Conservation (phyloP, 2,888 invertebrate species). For the Hyles lineata region DNA sequence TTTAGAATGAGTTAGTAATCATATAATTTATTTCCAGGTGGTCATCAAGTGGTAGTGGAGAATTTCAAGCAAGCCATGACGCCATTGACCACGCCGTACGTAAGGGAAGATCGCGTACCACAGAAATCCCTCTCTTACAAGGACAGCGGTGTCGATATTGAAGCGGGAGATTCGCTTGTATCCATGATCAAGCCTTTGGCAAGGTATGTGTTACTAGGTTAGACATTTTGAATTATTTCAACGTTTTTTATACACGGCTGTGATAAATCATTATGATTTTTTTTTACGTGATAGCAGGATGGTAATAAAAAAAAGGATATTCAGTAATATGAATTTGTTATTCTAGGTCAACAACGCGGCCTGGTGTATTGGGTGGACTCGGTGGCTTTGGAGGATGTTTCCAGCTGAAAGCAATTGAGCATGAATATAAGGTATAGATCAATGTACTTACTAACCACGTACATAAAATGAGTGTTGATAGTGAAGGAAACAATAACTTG, state of each 20-base stretch:
- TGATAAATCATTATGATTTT: no score
- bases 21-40: slow-evolving; percentile 63
- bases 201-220: no score
- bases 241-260: no score
- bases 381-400: slow-evolving; percentile 96
- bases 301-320: no score
- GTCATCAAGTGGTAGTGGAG: slow-evolving; percentile 85
- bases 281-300: no score
- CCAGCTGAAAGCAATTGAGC: slow-evolving; percentile 88
- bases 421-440: slow-evolving; percentile 70
- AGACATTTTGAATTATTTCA: no score
- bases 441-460: no score
- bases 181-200: slow-evolving; percentile 88
- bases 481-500: no score
- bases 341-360: slow-evolving; percentile 88
- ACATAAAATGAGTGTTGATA: no score
- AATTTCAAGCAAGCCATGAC: slow-evolving; percentile 89
- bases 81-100: slow-evolving; percentile 62
- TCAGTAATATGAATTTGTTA: no score
- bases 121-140: slow-evolving; percentile 88
- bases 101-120: slow-evolving; percentile 52
- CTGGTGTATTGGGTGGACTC: slow-evolving; percentile 90
- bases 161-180: slow-evolving; percentile 93
- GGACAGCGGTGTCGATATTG: slow-evolving; percentile 94
- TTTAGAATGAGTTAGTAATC: neutral